Evolutionary conservation across 2,888 invertebrate genomes (phyloP), one percentile per base, ranked within the genome.

Genomic region (Ecliptopera silaceata): DNA sequence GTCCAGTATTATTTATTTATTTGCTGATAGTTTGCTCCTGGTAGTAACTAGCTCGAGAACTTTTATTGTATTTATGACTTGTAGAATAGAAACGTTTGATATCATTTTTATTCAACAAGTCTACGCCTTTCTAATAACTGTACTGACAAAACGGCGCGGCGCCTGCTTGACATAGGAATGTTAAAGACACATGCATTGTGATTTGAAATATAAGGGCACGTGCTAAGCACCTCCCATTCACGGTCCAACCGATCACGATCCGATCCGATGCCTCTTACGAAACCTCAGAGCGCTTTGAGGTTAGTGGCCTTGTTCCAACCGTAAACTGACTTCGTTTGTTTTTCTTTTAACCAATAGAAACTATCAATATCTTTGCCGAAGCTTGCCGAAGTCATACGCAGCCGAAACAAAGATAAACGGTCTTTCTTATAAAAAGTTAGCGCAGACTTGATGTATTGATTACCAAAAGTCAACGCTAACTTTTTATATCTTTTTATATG

Each of bases 161-260:
- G 61, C 54, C 51, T 32, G 53, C 63, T 62, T 65, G 63, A 69
- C 67, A 67, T 63, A 61, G 60, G 66, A 64, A 67, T 69, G 64
- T 56, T 55, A 52, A 53, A 63, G 54, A 59, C 65, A 64, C 59
- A 61, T 69, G 63, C 60, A 62, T 61, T 65, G 63, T 61, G 45
- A 56, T 50, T 58, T 58, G 58, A 61, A 63, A 56, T 63, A 61
- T 61, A 57, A 46, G 59, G 52, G 56, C 65, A 61, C 65, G 65
- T 59, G 65, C 61, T 53, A 50, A 41, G 49, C 59, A 48, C 63
- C 61, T 63, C 65, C 65, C 54, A 63, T 66, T 64, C 68, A 66
- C 61, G 63, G 65, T 45, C 56, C 64, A 46, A 63, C 63, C 61
- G 68, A 65, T 68, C 71, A 71, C 70, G 71, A 71, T 63, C 61